phyloP scores from a whole-genome alignment of 2,888 invertebrate species.

The Amphipoea oculea region DNA sequence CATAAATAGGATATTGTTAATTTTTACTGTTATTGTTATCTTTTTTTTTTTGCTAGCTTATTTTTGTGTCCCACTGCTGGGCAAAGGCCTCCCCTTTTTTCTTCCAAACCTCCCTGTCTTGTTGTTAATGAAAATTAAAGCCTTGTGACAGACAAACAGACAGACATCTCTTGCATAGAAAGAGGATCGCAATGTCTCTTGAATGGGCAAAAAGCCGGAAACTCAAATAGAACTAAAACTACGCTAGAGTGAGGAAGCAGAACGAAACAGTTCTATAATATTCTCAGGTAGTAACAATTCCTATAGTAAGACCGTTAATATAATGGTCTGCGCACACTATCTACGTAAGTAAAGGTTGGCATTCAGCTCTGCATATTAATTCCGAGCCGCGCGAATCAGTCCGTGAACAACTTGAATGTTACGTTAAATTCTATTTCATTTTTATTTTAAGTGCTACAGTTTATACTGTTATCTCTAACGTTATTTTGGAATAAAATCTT shows the following conservation, averaged over 20 bases:
- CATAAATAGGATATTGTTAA: background rate
- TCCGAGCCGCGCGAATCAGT: slow-evolving; percentile 51
- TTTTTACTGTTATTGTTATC: background rate
- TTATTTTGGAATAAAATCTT: background rate
- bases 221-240: background rate
- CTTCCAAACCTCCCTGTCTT: too few species aligned
- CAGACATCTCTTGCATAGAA: background rate
- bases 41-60: too few species aligned
- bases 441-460: slow-evolving; percentile 37
- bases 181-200: background rate
- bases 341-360: slow-evolving; percentile 61
- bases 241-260: background rate
- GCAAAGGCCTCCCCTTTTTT: too few species aligned
- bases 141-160: background rate
- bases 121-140: background rate
- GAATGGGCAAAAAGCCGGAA: background rate
- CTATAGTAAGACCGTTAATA: slow-evolving; percentile 41
- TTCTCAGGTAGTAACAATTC: slow-evolving; percentile 37
- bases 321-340: slow-evolving; percentile 58
- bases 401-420: slow-evolving; percentile 56
- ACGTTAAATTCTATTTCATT: slow-evolving; percentile 44
- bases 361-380: slow-evolving; percentile 68
- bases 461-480: slow-evolving; percentile 12
- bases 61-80: too few species aligned
- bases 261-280: slow-evolving; percentile 20